phyloP scores from a whole-genome alignment of 1,140 invertebrate genomes.

The Trypoxylus dichotomus region DNA sequence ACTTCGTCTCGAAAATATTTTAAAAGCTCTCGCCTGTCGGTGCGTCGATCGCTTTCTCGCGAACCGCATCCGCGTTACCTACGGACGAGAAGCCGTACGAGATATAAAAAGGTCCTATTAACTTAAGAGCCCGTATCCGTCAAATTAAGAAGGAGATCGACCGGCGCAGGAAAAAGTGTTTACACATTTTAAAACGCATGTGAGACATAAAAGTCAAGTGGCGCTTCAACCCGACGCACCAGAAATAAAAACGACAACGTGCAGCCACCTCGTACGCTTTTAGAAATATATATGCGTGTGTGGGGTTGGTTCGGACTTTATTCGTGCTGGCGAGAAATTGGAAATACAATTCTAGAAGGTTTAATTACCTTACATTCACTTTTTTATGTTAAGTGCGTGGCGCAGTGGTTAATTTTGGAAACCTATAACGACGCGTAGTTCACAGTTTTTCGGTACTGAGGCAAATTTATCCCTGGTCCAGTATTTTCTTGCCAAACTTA shows the following conservation, averaged over 20 bases:
- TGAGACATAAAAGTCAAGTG: constrained; percentile 39
- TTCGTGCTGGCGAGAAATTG: neutral
- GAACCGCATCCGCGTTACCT: constrained; percentile 1
- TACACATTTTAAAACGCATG: constrained; percentile 36
- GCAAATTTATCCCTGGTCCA: no score
- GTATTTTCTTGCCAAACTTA: no score
- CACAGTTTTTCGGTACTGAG: no score
- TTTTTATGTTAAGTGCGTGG: no score
- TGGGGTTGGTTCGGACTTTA: neutral
- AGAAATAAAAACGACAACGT: constrained; percentile 7
- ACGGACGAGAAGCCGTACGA: neutral
- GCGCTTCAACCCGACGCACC: constrained; percentile 32
- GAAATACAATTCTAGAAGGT: neutral
- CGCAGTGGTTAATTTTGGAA: no score
- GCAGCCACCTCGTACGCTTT: neutral
- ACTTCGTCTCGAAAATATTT: constrained; percentile 10
- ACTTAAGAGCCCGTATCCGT: constrained; percentile 38
- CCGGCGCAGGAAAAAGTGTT: constrained; percentile 26
- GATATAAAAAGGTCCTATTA: constrained; percentile 34
- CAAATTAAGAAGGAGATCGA: constrained; percentile 29
- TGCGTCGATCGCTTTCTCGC: constrained; percentile 14
- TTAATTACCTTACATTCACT: neutral
- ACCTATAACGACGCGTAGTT: no score
- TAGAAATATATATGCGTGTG: neutral
- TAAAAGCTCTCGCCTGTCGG: constrained; percentile 4